A percentile compares a stretch with the other conserved stretches of the same genome.
These are phyloP conservation scores for Bolborhynchus lineola DNA, from an alignment of 2,113 vertebrate genomes.

Conservation along the genomic window DNA sequence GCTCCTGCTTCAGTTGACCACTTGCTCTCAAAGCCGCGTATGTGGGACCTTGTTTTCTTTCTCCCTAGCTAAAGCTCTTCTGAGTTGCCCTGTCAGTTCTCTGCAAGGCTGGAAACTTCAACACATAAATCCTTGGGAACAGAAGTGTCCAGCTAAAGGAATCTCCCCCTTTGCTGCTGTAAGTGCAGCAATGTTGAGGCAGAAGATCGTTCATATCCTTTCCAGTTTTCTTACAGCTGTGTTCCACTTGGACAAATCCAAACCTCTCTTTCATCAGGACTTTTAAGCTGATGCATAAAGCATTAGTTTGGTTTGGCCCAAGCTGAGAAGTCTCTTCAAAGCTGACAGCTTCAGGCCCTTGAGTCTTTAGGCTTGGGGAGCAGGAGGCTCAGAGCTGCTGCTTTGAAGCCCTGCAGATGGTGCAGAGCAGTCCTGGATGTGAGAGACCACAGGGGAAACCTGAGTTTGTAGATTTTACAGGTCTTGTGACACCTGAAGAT, in stretches of 20 bases:
- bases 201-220: background rate
- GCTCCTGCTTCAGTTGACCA: background rate
- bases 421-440: background rate
- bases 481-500: background rate
- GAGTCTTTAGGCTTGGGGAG: background rate
- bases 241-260: background rate
- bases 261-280: background rate
- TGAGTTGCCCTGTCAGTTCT: background rate
- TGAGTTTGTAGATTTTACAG: background rate
- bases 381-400: background rate
- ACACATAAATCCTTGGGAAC: background rate
- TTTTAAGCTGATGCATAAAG: background rate
- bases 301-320: background rate
- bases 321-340: background rate
- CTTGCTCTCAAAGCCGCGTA: background rate
- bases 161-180: background rate
- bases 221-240: background rate
- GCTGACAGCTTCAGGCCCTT: background rate
- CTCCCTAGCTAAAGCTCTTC: background rate
- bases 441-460: background rate
- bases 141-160: background rate
- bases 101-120: background rate
- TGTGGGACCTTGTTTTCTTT: background rate
- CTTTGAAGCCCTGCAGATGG: accelerated
- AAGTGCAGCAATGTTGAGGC: background rate